A percentile compares a stretch with the other conserved stretches of the same genome.
Conservation (phyloP, 2,113 vertebrate species). For the Physeter macrocephalus region DNA sequence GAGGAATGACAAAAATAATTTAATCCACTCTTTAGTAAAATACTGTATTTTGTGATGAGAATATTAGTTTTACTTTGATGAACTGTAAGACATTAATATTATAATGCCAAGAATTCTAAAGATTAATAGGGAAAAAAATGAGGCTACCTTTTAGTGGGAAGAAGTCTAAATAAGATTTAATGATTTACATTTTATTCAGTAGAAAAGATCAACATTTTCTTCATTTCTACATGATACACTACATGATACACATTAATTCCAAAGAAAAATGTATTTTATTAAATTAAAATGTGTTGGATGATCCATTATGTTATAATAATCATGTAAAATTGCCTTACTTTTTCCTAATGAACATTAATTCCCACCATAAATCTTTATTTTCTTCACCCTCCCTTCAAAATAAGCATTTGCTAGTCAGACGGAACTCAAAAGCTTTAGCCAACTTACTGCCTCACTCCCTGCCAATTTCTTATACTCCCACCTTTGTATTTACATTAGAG, state of each 20-base stretch:
- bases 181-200: not conserved
- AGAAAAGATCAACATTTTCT: not conserved
- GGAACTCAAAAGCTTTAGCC: not conserved
- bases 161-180: not conserved
- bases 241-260: not conserved
- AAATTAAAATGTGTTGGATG: not conserved
- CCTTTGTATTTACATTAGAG: not conserved
- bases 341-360: not conserved
- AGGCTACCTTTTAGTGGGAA: not conserved
- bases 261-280: not conserved
- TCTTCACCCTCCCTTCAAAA: not conserved
- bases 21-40: not conserved
- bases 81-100: not conserved
- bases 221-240: not conserved
- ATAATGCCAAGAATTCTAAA: not conserved
- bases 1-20: not conserved
- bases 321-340: not conserved
- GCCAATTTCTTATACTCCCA: not conserved
- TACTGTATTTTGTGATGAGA: not conserved
- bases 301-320: not conserved
- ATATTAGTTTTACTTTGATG: not conserved
- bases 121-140: not conserved
- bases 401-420: not conserved
- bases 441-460: not conserved
- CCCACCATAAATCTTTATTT: not conserved